Evolutionary conservation across 2,888 invertebrate species (phyloP).

Genomic region (Pterostichus madidus): DNA sequence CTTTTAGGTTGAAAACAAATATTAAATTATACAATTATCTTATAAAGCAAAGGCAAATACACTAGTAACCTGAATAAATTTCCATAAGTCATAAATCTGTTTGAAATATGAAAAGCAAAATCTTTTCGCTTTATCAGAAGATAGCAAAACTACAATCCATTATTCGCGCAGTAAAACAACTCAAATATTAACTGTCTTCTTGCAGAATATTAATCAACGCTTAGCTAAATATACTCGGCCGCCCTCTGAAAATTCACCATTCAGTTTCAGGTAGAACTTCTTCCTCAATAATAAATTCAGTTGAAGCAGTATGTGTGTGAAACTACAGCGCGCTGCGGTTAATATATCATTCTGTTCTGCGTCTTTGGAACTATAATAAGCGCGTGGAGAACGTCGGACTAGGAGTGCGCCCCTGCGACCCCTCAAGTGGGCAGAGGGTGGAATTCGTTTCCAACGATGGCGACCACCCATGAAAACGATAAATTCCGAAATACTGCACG

Average conservation of each 20-base stretch:
- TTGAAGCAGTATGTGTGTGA: conserved; percentile 13
- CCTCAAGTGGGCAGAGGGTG: background rate
- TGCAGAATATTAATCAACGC: conserved; percentile 28
- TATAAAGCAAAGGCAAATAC: conserved; percentile 9
- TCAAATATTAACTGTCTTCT: conserved; percentile 44
- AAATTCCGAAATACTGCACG: conserved; percentile 63
- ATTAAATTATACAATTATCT: conserved; percentile 14
- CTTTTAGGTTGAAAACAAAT: background rate
- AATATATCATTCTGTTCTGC: conserved; percentile 43
- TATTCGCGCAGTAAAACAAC: conserved; percentile 14
- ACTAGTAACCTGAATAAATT: background rate
- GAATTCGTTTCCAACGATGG: conserved; percentile 40
- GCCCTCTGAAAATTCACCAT: background rate
- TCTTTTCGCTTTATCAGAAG: conserved; percentile 2
- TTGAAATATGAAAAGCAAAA: conserved; percentile 10
- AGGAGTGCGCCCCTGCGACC: background rate
- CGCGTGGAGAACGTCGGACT: background rate
- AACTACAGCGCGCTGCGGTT: conserved; percentile 20
- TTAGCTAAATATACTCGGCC: conserved; percentile 27
- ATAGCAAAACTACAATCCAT: background rate
- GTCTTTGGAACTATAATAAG: conserved; percentile 48
- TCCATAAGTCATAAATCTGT: conserved; percentile 7
- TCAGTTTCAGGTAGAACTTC: conserved; percentile 27
- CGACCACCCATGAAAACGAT: conserved; percentile 59
- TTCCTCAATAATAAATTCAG: conserved; percentile 38